phyloP scores from a whole-genome alignment of 2,888 invertebrate genomes.

The Dasysyrphus tricinctus region DNA sequence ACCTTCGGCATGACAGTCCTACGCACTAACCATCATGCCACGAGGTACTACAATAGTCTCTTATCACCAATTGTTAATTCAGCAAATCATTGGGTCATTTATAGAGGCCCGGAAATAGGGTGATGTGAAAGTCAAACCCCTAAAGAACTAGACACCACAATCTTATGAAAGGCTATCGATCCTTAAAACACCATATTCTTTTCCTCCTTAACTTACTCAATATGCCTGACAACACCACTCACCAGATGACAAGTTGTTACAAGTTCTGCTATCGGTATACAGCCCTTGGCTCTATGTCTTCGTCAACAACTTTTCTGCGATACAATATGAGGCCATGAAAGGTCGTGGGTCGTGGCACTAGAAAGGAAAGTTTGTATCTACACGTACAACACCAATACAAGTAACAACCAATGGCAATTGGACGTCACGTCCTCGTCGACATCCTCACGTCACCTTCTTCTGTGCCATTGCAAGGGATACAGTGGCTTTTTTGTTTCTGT shows the following conservation, averaged over 20 bases:
- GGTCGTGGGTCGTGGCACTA: slow-evolving; percentile 63
- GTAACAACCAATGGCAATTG: slow-evolving; percentile 57
- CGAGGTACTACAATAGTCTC: background rate
- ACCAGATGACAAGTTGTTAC: slow-evolving; percentile 71
- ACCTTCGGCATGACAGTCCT: no score
- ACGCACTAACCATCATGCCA: no score
- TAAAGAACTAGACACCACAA: background rate
- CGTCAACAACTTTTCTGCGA: slow-evolving; percentile 43
- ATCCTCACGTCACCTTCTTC: slow-evolving; percentile 45
- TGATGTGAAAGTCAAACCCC: background rate
- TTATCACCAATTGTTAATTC: background rate
- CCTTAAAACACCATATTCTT: slow-evolving; percentile 42
- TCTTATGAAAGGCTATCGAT: slow-evolving; percentile 58
- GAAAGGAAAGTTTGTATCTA: slow-evolving; percentile 62
- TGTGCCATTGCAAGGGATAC: background rate
- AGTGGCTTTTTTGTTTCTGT: background rate
- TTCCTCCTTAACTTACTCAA: slow-evolving; percentile 30
- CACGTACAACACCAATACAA: slow-evolving; percentile 11
- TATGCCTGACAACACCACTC: slow-evolving; percentile 67
- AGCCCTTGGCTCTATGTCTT: slow-evolving; percentile 28
- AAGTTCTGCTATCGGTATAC: slow-evolving; percentile 52
- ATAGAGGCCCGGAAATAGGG: no score
- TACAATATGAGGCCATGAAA: slow-evolving; percentile 55
- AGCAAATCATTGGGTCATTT: background rate
- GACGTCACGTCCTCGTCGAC: slow-evolving; percentile 58